phyloP scores from a whole-genome alignment of 37 sponge, comb jelly and placozoan species.

The Spongilla lacustris region DNA sequence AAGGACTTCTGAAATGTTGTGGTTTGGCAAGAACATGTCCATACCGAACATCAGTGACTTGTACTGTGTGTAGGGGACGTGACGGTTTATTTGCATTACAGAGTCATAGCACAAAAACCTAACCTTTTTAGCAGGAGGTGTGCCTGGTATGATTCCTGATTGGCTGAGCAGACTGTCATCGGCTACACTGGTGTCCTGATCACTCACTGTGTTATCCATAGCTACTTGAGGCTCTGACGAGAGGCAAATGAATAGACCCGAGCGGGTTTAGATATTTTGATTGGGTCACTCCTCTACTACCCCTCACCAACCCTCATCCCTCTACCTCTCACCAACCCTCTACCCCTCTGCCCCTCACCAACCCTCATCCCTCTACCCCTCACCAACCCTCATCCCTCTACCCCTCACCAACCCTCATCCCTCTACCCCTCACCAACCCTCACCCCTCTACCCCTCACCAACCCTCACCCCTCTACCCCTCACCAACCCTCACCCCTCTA shows the following conservation, averaged over 20 bases:
- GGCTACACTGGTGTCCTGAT: not conserved
- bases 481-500: no score
- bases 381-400: no score
- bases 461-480: no score
- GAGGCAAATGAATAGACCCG: no score
- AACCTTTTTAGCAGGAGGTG: constrained; percentile 76
- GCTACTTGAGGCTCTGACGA: not conserved
- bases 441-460: no score
- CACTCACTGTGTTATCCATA: not conserved
- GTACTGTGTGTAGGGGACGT: constrained; percentile 17
- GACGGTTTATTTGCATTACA: not conserved
- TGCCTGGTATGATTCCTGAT: constrained; percentile 65
- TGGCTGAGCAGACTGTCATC: constrained; percentile 39
- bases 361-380: no score
- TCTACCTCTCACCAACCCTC: not conserved
- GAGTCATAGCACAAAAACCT: not conserved
- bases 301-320: no score
- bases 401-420: constrained; percentile 3
- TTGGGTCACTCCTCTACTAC: no score
- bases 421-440: no score
- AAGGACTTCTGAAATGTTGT: constrained; percentile 28
- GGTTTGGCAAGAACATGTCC: constrained; percentile 9
- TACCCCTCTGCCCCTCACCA: not conserved
- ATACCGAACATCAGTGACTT: constrained; percentile 43
- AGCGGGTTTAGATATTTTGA: no score